Evolutionary conservation across 2,888 invertebrate genomes (phyloP), one percentile per base, ranked within the genome.

Genomic region (Drosophila greeni): DNA sequence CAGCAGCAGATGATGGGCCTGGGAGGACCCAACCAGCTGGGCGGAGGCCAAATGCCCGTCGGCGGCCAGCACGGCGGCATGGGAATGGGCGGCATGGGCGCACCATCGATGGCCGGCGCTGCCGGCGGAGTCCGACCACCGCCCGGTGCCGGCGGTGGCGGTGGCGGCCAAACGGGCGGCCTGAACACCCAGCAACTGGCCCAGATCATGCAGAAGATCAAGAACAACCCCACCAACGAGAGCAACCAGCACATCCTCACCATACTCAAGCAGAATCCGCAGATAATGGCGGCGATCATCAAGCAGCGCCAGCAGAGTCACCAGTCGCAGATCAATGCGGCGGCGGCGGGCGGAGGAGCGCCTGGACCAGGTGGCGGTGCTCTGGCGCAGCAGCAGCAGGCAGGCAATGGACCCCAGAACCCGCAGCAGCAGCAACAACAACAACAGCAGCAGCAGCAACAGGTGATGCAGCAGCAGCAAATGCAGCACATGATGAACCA

Each of bases 231-330:
- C 79, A 94, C 95, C 49, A 95, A 95, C 73, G 96, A 97, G 86
- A 97, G 98, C 87, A 97, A 98, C 86, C 94, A 94, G 86, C 95
- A 95, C 89, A 93, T 96, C 67, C 91, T 97, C 70, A 93, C 94
- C 85, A 96, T 98, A 85, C 92, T 98, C 72, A 97, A 97, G 89
- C 94, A 95, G 73, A 97, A 97, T 90, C 98, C 98, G 39, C 96
- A 95, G 82, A 91, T 98, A 47, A 97, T 98, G 96, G 96, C 97
- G 58, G 96, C 97, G 56, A 97, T 97, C 87, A 95, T 98, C 74
- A 96, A 97, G 86, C 95, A 96, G 88, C 91, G 95, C 87, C 93
- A 94, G 90, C 92, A 89, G 71, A 87, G 95, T 86, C 93, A 94
- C 90, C 92, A 88, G 67, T 87, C 86, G 73, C 87, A 88, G 80